Evolutionary conservation across 1,140 invertebrate genomes (phyloP).

Genomic region (Trypoxylus dichotomus): DNA sequence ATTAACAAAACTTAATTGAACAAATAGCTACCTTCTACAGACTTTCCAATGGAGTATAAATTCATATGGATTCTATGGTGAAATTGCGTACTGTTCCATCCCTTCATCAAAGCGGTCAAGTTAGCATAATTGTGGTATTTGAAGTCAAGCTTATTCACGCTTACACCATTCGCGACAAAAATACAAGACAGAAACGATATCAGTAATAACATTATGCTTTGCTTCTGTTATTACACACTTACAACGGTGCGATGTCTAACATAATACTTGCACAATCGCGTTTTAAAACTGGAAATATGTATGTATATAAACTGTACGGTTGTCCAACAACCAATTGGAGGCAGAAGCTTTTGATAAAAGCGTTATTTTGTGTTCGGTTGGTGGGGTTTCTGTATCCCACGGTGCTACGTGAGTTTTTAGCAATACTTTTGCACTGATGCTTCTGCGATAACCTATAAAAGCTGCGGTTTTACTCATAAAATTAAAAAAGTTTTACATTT

Average conservation of each 20-base stretch:
- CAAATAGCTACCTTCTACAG: constrained; percentile 38
- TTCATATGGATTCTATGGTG: constrained; percentile 37
- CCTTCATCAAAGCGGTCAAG: constrained; percentile 42
- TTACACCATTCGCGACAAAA: neutral
- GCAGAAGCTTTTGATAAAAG: constrained; percentile 2
- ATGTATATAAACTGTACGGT: neutral
- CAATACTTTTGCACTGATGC: too few relatives aligned
- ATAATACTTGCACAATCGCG: neutral
- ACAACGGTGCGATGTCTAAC: neutral
- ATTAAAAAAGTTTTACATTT: too few relatives aligned
- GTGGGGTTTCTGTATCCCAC: too few relatives aligned
- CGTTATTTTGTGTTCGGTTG: neutral
- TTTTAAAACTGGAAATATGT: neutral
- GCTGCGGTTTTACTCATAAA: too few relatives aligned
- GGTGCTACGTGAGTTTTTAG: too few relatives aligned
- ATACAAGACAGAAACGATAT: neutral
- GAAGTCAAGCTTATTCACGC: constrained; percentile 37
- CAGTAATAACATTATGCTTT: neutral
- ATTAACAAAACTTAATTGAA: neutral
- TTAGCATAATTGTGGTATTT: constrained; percentile 49
- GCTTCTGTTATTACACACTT: neutral
- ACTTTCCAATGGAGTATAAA: constrained; percentile 50
- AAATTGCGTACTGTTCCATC: constrained; percentile 33
- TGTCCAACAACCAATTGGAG: neutral
- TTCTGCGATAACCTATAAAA: too few relatives aligned